Base-by-base conservation (phyloP, 2,113 vertebrate species). In the Chaenocephalus aceratus region DNA sequence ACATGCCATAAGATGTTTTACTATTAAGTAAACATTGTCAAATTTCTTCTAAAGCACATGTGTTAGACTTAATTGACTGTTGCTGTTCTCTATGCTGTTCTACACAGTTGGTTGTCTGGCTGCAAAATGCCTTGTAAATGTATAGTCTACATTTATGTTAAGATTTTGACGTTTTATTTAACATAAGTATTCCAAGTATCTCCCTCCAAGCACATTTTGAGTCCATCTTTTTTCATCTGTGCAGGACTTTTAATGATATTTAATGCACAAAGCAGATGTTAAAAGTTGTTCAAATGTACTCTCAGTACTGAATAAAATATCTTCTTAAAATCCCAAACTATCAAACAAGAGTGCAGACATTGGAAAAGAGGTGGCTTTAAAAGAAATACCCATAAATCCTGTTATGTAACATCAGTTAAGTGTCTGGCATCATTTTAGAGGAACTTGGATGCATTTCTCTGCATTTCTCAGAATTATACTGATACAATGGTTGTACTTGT, bases 401-500 rank as follows among this genome's bases (percentile, higher is more conserved):
- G 18, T 41, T 18, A 54, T 8, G 16, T 58, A n/a, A 48, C 34
- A 44, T 18, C 56, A 59, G 53, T 44, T 5, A 56, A 21, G 34
- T 14, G 30, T 26, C 23, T 15, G 23, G n/a, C 36, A 21, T 70
- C 2, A 26, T 53, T 44, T 52, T 1, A 23, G 14, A 53, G 3
- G n/a, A n/a, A 52, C 7, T 16, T 9, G 15, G 51, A 23, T 69
- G 23, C 57, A 63, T 36, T 16, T 62, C 14, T 61, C 10, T 69
- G 23, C 57, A 63, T 36, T 16, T 56, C 14, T 61, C 10, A 1
- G 23, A 71, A 45, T 59, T 10, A 15, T 36, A 16, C 16, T 21
- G 13, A 72, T 68, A 34, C 18, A 54, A 23, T 10, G 3, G 52
- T 64, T 81, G 48, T 73, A 72, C 68, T 51, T 71, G 14, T 66